phyloP scores from a whole-genome alignment of 2,888 invertebrate species.

The Anoplius nigerrimus region DNA sequence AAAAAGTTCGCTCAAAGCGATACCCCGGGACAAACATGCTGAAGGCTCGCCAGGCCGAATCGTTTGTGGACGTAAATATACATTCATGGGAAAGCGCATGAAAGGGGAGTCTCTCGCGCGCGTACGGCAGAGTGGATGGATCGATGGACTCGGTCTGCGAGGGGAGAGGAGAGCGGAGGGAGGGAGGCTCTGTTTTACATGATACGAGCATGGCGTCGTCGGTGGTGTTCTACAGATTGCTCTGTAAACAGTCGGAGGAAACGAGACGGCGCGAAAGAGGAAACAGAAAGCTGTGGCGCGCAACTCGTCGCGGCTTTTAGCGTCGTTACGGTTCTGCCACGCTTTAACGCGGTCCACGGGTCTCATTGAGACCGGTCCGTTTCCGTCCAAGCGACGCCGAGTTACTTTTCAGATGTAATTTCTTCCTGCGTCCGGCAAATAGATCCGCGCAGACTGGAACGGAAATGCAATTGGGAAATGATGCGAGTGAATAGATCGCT shows the following conservation, averaged over 20 bases:
- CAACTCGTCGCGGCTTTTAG: slow-evolving; percentile 18
- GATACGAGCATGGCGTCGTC: slow-evolving; percentile 11
- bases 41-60: background rate
- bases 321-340: slow-evolving; percentile 1
- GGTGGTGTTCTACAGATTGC: slow-evolving; percentile 35
- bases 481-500: no score
- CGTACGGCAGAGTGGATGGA: no score
- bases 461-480: no score
- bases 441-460: no score
- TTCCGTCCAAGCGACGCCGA: no score
- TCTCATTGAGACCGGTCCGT: background rate
- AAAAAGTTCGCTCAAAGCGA: background rate
- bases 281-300: background rate
- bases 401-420: no score
- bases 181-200: slow-evolving; percentile 37
- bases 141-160: no score
- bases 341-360: slow-evolving; percentile 21
- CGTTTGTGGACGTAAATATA: slow-evolving; percentile 12
- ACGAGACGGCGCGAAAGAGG: no score
- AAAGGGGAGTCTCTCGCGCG: slow-evolving; percentile 27
- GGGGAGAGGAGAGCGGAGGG: slow-evolving; percentile 17
- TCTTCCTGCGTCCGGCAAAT: no score
- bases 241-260: slow-evolving; percentile 26
- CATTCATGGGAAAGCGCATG: slow-evolving; percentile 33
- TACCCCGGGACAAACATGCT: no score